Evolutionary conservation across 92 coral and sea anemone species (phyloP).

Genomic region (Galaxea fascicularis): DNA sequence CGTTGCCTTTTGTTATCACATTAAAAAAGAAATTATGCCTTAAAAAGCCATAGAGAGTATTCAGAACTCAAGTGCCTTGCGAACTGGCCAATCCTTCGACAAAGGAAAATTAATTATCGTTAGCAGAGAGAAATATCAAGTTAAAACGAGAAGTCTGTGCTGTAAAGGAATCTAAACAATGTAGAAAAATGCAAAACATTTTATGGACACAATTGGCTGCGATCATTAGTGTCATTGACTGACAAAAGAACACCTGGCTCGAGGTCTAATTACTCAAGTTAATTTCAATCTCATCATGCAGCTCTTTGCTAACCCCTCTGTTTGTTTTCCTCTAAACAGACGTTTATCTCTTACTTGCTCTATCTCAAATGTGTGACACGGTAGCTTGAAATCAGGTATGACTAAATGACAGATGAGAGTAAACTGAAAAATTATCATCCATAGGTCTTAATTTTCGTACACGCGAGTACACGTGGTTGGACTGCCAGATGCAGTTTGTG

Average conservation of each 20-base stretch:
- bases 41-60: not conserved
- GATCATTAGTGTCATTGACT: conserved; percentile 10
- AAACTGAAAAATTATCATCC: not conserved
- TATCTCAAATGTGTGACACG: not conserved
- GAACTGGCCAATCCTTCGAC: not conserved
- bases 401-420: not conserved
- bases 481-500: not conserved
- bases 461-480: not conserved
- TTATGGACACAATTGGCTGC: conserved; percentile 8
- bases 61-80: not conserved
- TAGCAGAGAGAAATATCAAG: not conserved
- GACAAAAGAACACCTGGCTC: conserved; percentile 34
- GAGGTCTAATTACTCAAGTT: not conserved
- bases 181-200: conserved; percentile 12
- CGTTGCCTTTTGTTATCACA: not conserved
- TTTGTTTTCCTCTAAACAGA: not conserved
- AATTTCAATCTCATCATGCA: conserved; percentile 4
- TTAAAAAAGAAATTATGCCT: not conserved
- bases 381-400: not conserved
- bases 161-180: conserved; percentile 41
- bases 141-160: not conserved
- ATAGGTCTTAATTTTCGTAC: not conserved
- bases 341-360: not conserved
- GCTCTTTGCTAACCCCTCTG: not conserved
- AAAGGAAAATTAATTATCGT: not conserved